Percentiles rank a stretch among this genome's conserved stretches.
Conservation (phyloP, 2,797 vertebrate genomes). For the Ctenochaetus hawaiiensis region DNA sequence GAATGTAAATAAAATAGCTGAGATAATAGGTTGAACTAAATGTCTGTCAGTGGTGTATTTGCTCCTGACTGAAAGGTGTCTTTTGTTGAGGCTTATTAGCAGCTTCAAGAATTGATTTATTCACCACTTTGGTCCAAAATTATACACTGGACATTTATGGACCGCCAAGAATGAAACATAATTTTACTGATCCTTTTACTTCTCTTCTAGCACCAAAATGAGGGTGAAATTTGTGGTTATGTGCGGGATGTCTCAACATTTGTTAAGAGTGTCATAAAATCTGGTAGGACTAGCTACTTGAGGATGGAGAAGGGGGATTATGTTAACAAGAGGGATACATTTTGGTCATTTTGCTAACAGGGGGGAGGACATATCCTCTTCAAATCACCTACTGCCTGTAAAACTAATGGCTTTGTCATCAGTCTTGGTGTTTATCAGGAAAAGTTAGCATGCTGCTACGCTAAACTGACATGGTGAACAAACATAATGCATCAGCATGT, state of each 20-base stretch:
- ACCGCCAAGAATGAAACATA: background rate
- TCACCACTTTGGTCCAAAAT: background rate
- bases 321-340: too few species aligned
- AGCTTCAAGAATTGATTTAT: background rate
- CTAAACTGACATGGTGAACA: too few species aligned
- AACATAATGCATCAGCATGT: background rate
- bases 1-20: conserved; percentile 8
- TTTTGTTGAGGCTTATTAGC: background rate
- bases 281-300: too few species aligned
- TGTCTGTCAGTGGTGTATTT: background rate
- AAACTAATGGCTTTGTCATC: conserved; percentile 3
- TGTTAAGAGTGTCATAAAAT: background rate
- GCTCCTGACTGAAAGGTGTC: background rate
- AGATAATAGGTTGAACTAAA: background rate
- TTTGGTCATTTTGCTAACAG: too few species aligned
- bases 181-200: background rate
- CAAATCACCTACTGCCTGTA: too few species aligned
- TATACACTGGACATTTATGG: background rate
- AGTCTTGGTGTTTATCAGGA: background rate
- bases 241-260: background rate
- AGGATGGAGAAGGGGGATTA: too few species aligned
- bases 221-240: background rate
- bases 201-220: background rate
- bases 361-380: background rate
- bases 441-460: background rate